Conservation (phyloP, 2,797 vertebrate species). For the Hydrocynus forskahlii region DNA sequence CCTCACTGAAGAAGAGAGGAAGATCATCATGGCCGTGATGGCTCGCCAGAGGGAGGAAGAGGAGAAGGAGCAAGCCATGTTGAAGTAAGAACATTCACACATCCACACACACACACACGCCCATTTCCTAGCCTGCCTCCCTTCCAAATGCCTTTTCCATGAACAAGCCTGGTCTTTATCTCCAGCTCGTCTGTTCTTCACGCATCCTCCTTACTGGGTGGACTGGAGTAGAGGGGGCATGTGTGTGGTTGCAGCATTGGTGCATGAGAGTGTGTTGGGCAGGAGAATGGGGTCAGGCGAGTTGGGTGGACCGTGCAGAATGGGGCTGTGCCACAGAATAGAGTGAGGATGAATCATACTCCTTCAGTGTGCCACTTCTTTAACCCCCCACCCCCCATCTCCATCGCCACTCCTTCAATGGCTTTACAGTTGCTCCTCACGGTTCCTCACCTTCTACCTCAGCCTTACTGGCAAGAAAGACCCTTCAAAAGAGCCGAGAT, state of each 20-base stretch:
- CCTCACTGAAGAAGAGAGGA: conserved; percentile 96
- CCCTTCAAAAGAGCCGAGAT: no score
- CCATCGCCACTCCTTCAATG: conserved; percentile 12
- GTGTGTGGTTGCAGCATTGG: no score
- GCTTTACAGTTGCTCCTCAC: conserved; percentile 28
- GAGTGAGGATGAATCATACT: conserved; percentile 68
- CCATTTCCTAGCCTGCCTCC: conserved; percentile 19
- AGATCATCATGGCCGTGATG: conserved; percentile 98
- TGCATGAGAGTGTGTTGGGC: not conserved
- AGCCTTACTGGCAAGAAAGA: no score
- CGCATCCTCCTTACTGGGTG: no score
- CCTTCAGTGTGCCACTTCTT: conserved; percentile 27
- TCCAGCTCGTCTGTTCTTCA: no score
- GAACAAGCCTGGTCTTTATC: no score
- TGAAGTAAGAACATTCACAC: conserved; percentile 87
- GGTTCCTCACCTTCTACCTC: not conserved
- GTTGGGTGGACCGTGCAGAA: conserved; percentile 67
- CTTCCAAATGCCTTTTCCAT: no score
- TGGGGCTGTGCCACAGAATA: conserved; percentile 70
- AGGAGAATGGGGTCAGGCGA: conserved; percentile 66
- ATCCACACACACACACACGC: conserved; percentile 27
- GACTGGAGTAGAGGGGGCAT: no score
- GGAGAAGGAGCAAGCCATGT: conserved; percentile 97
- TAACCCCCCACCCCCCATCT: conserved; percentile 2
- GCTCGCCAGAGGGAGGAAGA: conserved; percentile 97